Evolutionary conservation across 2,888 invertebrate species (phyloP).

Genomic region (Aporophyla nigra): DNA sequence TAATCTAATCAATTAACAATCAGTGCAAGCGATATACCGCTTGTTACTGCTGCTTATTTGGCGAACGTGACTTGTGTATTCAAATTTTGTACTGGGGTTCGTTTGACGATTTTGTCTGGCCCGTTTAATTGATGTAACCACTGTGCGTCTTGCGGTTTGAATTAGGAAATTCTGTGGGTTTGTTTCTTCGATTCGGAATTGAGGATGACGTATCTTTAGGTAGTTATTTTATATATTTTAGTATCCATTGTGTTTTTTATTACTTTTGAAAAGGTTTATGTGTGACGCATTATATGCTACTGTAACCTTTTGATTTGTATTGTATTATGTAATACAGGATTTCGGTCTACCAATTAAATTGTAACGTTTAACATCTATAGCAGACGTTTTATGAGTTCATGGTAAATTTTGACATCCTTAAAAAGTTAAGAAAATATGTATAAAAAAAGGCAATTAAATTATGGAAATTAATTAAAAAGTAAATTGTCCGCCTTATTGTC

Average conservation of each 20-base stretch:
- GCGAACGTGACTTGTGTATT: slow-evolving; percentile 89
- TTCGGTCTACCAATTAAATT: neutral
- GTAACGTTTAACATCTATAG: neutral
- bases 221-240: slow-evolving; percentile 11
- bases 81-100: slow-evolving; percentile 84
- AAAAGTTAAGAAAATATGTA: neutral
- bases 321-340: neutral
- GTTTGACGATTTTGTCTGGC: slow-evolving; percentile 85
- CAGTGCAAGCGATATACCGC: slow-evolving; percentile 90
- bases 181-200: slow-evolving; percentile 21
- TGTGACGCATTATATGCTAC: slow-evolving; percentile 7
- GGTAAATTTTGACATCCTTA: neutral
- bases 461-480: neutral
- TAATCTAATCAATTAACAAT: slow-evolving; percentile 91
- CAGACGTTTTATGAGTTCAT: neutral
- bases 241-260: slow-evolving; percentile 20
- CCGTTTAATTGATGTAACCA: slow-evolving; percentile 83
- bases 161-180: slow-evolving; percentile 32
- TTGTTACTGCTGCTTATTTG: slow-evolving; percentile 90
- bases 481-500: neutral
- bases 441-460: neutral
- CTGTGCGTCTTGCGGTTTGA: slow-evolving; percentile 72
- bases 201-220: slow-evolving; percentile 5
- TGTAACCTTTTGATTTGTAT: neutral
- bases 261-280: neutral